phyloP scores from a whole-genome alignment of 1,140 invertebrate species.

The Diorhabda carinulata region DNA sequence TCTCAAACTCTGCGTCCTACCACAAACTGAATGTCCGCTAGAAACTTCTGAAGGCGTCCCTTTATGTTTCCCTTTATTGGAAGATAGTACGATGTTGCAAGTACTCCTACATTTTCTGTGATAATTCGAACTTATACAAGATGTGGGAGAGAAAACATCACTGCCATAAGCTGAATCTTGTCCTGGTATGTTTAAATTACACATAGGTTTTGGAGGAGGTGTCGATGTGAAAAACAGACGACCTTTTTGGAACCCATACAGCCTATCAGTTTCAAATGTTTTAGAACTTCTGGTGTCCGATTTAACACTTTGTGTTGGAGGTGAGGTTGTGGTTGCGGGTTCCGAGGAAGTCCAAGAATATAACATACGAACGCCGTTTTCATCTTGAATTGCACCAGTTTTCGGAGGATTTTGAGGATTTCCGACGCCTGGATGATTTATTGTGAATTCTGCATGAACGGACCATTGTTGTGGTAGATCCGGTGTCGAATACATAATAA shows the following conservation, averaged over 20 bases:
- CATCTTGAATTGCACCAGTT: constrained; percentile 42
- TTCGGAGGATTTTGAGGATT: constrained; percentile 34
- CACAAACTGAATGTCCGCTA: constrained; percentile 20
- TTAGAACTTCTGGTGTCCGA: constrained; percentile 19
- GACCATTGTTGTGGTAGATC: constrained; percentile 53
- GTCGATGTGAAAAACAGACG: constrained; percentile 56
- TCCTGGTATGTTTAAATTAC: neutral
- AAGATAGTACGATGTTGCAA: constrained; percentile 62
- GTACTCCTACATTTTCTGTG: constrained; percentile 61
- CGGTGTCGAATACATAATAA: constrained; percentile 28
- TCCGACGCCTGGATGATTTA: constrained; percentile 45
- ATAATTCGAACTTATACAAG: constrained; percentile 42
- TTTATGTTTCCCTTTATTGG: constrained; percentile 30
- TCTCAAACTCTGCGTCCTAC: constrained; percentile 43
- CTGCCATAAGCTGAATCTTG: constrained; percentile 52
- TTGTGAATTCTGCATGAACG: constrained; percentile 59
- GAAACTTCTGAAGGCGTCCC: neutral
- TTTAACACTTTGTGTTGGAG: constrained; percentile 13
- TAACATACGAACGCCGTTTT: constrained; percentile 51
- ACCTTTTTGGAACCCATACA: constrained; percentile 50
- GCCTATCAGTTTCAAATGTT: neutral
- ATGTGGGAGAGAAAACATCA: constrained; percentile 47
- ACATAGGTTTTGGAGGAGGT: constrained; percentile 41
- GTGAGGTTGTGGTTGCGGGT: constrained; percentile 18
- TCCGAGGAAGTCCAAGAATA: constrained; percentile 49